Base-by-base conservation (phyloP, 2,888 invertebrate species). In the Athrips mouffetella region DNA sequence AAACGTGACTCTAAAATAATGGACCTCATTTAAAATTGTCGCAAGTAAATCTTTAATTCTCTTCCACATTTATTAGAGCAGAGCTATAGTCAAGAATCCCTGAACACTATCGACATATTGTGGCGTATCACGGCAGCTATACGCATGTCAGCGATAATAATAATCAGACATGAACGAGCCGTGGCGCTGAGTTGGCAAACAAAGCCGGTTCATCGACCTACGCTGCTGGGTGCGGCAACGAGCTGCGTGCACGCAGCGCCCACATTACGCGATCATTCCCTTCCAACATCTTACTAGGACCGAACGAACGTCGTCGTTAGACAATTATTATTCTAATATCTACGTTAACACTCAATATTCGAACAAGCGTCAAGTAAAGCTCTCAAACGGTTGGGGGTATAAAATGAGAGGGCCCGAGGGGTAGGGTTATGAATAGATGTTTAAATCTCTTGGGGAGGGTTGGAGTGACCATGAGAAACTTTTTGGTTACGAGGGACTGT, bases 131-230 rank as follows among this genome's bases (percentile, higher is more conserved):
- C 55, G 59, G 51, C 60, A 57, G 59, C 60, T 61, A 37, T 63
- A 62, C 59, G 58, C 58, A 65, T 72, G 74, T 76, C 79, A 76
- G 73, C 71, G 71, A 79, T 75, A 73, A 70, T 73, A 76, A 70
- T 73, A 76, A 74, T 73, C 70, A 69, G 76, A 68, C 67, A 73
- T 64, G 73, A 67, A 74, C 42, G 47, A 42, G 25, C 23, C 33
- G 27, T 23, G 30, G 35, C 64, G 82, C 84, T 87, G 85, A 85
- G 85, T 86, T 87, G 87, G 87, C 87, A 87, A 88, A 88, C 87
- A 87, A 86, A 85, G 86, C 76, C 74, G 82, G 86, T 77, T 87
- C 83, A 82, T 76, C 74, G 86, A 83, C 86, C 86, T 64, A 65
- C 71, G 71, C 70, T 74, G 81, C 80, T 82, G 82, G 81, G 74